Base-by-base conservation (phyloP, 2,888 invertebrate genomes). In the Ophraella communa region DNA sequence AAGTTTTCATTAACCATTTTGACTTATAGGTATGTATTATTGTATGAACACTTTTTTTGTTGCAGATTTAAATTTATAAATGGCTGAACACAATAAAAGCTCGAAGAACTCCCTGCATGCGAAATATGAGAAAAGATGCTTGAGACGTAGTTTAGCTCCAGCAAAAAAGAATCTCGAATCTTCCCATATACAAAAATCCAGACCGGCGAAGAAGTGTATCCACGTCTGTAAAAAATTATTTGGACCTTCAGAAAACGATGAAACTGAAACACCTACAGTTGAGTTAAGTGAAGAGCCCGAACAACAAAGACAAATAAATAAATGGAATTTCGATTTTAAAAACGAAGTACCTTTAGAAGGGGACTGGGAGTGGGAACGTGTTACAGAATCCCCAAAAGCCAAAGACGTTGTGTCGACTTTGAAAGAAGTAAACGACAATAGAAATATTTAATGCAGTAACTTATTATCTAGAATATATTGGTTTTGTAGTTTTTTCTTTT, bases 281-380 rank as follows among this genome's bases (percentile, higher is more conserved):
- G 4, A 39, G 18, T 39, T 7, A 4, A 7, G 5, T 8, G 39
- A 14, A 14, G 39, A 39, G 5, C 1, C 39, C 8, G 14, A 17
- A 39, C 39, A 17, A 14, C 39, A 39, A 39, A 14, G 17, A 17
- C 33, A 44, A 21, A 55, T 20, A 11, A 24, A 77, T 14, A 83
- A 82, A 66, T 88, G 85, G 84, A 87, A 87, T 71, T 88, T 87
- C 52, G 87, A 88, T 76, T 85, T 87, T 58, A 79, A 79, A 62
- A 84, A 84, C 1, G 88, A 86, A 64, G 72, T 78, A 39, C 84
- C 84, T 1, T 68, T 83, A 39, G 77, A 80, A 0, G 87, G 87
- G 1, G 77, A 76, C 4, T 86, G 83, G 71, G 78, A 83, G 61
- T 88, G 87, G 88, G 81, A 71, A 54, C 79, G 74, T 67, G 70